A percentile compares a stretch with the other conserved stretches of the same genome.
phyloP scores from a whole-genome alignment of 64 coral and sea anemone genomes.

The Exaiptasia diaphana region DNA sequence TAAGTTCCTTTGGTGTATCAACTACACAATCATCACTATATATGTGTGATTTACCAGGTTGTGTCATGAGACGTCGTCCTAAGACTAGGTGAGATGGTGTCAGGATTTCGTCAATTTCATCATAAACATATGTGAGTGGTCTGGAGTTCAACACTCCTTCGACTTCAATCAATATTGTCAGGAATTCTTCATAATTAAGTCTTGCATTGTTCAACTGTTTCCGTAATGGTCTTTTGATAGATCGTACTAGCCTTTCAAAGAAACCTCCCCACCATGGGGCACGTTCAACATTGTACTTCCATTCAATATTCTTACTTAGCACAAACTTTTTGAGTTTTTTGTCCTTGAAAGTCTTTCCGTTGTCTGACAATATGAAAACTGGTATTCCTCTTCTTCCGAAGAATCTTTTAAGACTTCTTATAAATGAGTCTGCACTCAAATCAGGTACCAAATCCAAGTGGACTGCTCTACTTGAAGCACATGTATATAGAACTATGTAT shows the following conservation, averaged over 20 bases:
- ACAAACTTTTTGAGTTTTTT: not conserved
- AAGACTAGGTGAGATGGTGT: slow-evolving; percentile 35
- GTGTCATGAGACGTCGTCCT: not conserved
- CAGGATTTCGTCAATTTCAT: slow-evolving; percentile 21
- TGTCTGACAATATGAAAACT: not conserved
- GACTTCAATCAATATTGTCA: slow-evolving; percentile 6
- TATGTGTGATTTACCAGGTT: not conserved
- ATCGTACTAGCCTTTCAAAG: slow-evolving; percentile 37
- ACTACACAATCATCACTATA: not conserved
- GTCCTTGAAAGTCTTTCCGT: slow-evolving; percentile 13
- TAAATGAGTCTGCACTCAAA: slow-evolving; percentile 12
- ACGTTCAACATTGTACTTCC: slow-evolving; percentile 26
- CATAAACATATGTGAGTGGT: slow-evolving; percentile 18
- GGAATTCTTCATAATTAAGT: slow-evolving; percentile 33
- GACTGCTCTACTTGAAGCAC: slow-evolving; percentile 2
- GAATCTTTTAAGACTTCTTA: slow-evolving; percentile 21
- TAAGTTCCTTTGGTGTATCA: not conserved
- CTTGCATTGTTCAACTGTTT: slow-evolving; percentile 18
- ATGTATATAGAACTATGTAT: slow-evolving; percentile 42
- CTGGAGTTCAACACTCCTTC: slow-evolving; percentile 52
- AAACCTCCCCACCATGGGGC: slow-evolving; percentile 64
- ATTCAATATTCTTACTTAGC: not conserved
- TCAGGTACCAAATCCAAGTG: slow-evolving; percentile 42
- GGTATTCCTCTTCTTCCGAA: not conserved
- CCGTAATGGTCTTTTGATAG: slow-evolving; percentile 16